These are phyloP conservation scores for Hermetia illucens DNA, from an alignment of 1,140 invertebrate species.

Conservation along the genomic window DNA sequence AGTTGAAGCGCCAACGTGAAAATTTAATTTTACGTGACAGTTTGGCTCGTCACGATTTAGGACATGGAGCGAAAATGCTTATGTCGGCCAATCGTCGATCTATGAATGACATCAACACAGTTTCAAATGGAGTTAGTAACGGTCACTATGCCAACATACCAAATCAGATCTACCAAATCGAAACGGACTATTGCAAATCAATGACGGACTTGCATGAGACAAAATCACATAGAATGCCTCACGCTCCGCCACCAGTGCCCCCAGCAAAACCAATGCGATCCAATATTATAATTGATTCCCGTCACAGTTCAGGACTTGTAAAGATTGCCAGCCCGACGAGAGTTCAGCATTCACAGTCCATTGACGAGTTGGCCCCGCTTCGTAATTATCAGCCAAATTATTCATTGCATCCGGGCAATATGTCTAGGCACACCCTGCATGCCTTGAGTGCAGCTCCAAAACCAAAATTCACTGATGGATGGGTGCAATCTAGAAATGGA, in stretches of 20 bases:
- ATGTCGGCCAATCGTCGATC: constrained; percentile 38
- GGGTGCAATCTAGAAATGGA: constrained; percentile 18
- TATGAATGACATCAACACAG: constrained; percentile 40
- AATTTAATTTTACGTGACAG: constrained; percentile 48
- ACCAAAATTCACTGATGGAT: constrained; percentile 43
- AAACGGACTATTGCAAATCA: constrained; percentile 34
- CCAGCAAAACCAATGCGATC: constrained; percentile 26
- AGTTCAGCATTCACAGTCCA: constrained; percentile 3
- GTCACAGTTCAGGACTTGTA: constrained; percentile 22
- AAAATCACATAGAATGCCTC: not conserved
- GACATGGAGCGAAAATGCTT: constrained; percentile 29
- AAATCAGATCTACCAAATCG: constrained; percentile 22
- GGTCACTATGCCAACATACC: constrained; percentile 15
- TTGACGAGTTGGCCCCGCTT: constrained; percentile 1
- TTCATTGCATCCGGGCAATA: constrained; percentile 32
- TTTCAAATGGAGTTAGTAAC: constrained; percentile 20
- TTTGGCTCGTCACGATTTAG: constrained; percentile 35
- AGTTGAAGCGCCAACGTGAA: constrained; percentile 55
- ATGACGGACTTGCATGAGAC: constrained; percentile 35
- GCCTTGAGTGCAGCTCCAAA: constrained; percentile 64
- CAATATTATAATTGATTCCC: not conserved
- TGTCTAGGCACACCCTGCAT: constrained; percentile 61
- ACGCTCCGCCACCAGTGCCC: constrained; percentile 13
- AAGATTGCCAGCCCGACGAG: constrained; percentile 12
- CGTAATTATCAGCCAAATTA: constrained; percentile 1